phyloP scores from a whole-genome alignment of 2,113 vertebrate species.

The Proteles cristata region DNA sequence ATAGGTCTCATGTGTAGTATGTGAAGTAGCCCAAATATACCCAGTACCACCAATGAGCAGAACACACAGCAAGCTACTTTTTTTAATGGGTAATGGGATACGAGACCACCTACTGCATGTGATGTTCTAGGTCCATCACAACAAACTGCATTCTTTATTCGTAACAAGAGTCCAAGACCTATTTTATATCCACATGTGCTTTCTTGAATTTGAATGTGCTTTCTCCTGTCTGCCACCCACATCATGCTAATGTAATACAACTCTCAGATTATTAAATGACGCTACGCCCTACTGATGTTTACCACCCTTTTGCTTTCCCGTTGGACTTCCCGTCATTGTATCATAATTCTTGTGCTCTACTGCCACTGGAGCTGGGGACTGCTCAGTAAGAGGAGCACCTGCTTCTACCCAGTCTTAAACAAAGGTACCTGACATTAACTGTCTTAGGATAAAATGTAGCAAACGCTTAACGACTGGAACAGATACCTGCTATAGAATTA shows the following conservation, averaged over 20 bases:
- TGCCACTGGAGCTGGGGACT: neutral
- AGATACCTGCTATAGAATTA: neutral
- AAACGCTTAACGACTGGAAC: neutral
- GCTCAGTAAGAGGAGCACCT: neutral
- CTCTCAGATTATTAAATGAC: neutral
- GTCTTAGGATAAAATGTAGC: neutral
- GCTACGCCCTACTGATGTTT: accelerated
- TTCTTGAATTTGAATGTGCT: neutral
- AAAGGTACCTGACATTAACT: no score
- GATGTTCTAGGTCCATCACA: neutral
- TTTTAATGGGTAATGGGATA: neutral
- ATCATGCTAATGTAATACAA: neutral
- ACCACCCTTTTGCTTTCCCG: neutral
- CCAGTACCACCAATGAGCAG: neutral
- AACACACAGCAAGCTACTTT: neutral
- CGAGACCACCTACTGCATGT: neutral
- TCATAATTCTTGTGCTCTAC: neutral
- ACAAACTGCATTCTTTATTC: neutral
- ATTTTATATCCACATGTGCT: neutral
- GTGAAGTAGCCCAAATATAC: neutral
- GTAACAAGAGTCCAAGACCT: neutral
- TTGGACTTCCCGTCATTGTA: neutral
- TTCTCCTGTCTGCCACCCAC: neutral
- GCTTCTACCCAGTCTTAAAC: neutral
- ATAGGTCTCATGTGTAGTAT: neutral